A percentile compares a stretch with the other conserved stretches of the same genome.
phyloP scores from a whole-genome alignment of 2,797 vertebrate species.

The Dallia pectoralis region DNA sequence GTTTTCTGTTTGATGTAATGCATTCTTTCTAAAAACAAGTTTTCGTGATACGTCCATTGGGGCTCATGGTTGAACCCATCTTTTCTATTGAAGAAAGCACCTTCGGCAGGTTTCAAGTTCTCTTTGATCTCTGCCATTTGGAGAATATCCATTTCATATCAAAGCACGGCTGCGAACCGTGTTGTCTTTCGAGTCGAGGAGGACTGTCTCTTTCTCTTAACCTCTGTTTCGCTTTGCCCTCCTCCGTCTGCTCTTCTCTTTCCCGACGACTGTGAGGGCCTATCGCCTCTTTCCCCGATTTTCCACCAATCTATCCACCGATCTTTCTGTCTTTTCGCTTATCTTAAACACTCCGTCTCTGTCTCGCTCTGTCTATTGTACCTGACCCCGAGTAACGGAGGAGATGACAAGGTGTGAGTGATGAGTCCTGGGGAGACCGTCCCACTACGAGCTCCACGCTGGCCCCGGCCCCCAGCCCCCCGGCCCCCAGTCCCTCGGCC shows the following conservation, averaged over 20 bases:
- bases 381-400: conserved; percentile 39
- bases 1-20: background rate
- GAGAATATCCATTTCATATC: conserved; percentile 9
- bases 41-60: background rate
- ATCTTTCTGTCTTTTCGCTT: background rate
- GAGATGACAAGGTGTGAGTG: conserved; percentile 50
- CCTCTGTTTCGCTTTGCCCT: background rate
- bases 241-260: conserved; percentile 7
- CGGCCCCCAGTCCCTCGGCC: too few relatives aligned
- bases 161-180: conserved; percentile 3
- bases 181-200: background rate
- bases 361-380: background rate
- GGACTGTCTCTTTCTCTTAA: conserved; percentile 5
- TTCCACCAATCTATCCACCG: background rate
- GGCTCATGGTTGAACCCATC: background rate
- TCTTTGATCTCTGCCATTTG: conserved; percentile 7
- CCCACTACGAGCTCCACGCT: background rate
- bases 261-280: background rate
- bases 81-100: conserved; percentile 1
- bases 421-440: conserved; percentile 32
- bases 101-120: background rate
- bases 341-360: background rate
- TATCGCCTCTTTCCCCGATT: background rate
- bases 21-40: background rate
- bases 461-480: conserved; percentile 6